phyloP scores from a whole-genome alignment of 2,797 vertebrate species.

The Helicolenus hilgendorfi region DNA sequence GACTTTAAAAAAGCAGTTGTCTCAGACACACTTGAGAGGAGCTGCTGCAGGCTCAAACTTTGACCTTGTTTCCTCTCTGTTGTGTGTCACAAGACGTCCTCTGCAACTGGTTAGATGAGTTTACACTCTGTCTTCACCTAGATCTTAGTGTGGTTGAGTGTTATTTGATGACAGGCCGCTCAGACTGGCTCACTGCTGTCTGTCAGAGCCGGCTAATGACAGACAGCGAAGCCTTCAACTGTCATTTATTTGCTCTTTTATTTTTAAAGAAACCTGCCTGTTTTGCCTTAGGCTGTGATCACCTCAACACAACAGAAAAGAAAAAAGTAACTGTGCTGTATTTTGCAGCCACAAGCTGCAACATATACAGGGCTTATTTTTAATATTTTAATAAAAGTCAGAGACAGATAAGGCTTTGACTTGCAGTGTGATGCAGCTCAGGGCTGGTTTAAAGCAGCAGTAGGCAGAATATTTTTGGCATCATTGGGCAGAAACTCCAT shows the following conservation, averaged over 20 bases:
- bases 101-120: not conserved
- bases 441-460: too few relatives aligned
- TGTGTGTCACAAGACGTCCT: not conserved
- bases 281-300: not conserved
- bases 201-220: not conserved
- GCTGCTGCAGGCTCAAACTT: not conserved
- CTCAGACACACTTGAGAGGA: not conserved
- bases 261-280: not conserved
- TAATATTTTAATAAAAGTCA: not conserved
- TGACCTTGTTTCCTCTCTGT: constrained; percentile 1
- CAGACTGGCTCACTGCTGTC: not conserved
- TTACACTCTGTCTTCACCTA: not conserved
- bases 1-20: not conserved
- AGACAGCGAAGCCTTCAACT: not conserved
- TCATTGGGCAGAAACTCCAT: too few relatives aligned
- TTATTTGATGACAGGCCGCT: not conserved
- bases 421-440: not conserved
- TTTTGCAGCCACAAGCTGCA: not conserved
- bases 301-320: not conserved
- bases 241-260: not conserved
- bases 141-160: not conserved
- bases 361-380: not conserved
- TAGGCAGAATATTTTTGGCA: too few relatives aligned
- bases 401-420: not conserved
- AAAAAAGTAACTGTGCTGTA: not conserved